Base-by-base conservation (phyloP, 2,797 vertebrate genomes). In the Halcyon smyrnensis region DNA sequence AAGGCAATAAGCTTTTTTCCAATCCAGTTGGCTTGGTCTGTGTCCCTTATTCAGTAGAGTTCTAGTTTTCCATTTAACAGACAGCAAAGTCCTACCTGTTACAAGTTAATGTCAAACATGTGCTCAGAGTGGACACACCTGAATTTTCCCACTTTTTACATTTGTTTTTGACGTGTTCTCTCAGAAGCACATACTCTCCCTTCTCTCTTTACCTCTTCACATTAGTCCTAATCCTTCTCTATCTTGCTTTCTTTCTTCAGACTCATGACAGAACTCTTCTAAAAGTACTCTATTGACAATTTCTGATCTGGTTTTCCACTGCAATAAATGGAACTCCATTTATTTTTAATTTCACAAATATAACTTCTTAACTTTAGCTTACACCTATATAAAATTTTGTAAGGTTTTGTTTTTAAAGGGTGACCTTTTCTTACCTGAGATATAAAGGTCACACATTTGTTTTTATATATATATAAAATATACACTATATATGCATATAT, bases 271-370 rank as follows among this genome's bases (percentile, higher is more conserved):
- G 73, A 81, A 87, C 56, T 82, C 82, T 87, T 87, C 75, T 67
- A 59, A 87, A 84, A 89, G 51, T 73, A 79, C 45, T 71, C 81
- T 68, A 37, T 23, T 65, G 74, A 82, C 48, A 73, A 90, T 41
- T 94, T 84, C 83, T 90, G 87, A 75, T 94, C 73, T 88, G 50
- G 19, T 81, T 94, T 95, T 96, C 51, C 56, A 91, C 87, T 53
- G 84, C 75, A 76, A 93, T 68, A 95, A 93, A 80, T 46, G 86
- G 69, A 96, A 84, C 37, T 51, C 36, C 80, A 86, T 90, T 96
- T 91, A 81, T 54, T 92, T 90, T 84, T 89, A 90, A 93, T 50
- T 84, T 92, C 82, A 84, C 30, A 59, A 76, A 67, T 17, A 50
- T 68, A 89, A 89, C 77, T 84, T 87, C 45, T n/a, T 62, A 94